Conservation (phyloP, 37 sponge, comb jelly and placozoan genomes). For the Hexactinellida sp. region DNA sequence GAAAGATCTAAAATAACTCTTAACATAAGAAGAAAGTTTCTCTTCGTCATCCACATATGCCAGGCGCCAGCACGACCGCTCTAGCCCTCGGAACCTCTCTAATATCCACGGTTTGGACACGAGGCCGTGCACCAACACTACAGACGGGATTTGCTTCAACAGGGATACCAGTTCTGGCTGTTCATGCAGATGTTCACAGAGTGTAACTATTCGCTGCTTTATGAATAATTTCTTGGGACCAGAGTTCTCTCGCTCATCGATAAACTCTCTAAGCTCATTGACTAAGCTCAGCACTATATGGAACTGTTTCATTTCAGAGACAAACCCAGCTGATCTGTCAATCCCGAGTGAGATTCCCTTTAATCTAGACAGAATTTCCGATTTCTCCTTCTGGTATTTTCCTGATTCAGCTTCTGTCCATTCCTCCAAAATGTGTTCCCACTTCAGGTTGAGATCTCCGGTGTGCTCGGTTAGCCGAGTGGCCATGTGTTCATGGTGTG, state of each 20-base stretch:
- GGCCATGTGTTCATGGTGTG: slow-evolving; percentile 15
- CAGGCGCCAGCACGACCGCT: background rate
- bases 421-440: background rate
- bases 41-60: background rate
- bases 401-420: background rate
- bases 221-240: background rate
- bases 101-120: background rate
- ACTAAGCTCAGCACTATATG: background rate
- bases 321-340: background rate
- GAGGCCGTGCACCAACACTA: slow-evolving; percentile 1
- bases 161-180: background rate
- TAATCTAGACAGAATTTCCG: background rate
- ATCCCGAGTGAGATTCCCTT: background rate
- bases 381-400: background rate
- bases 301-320: background rate
- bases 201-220: background rate
- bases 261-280: background rate
- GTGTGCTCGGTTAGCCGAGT: background rate
- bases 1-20: background rate
- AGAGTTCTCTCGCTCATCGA: background rate
- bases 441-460: background rate
- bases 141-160: background rate
- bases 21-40: background rate
- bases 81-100: background rate
- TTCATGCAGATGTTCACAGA: background rate